Base-by-base conservation (phyloP, 2,888 invertebrate species). In the Ligdia adustata region DNA sequence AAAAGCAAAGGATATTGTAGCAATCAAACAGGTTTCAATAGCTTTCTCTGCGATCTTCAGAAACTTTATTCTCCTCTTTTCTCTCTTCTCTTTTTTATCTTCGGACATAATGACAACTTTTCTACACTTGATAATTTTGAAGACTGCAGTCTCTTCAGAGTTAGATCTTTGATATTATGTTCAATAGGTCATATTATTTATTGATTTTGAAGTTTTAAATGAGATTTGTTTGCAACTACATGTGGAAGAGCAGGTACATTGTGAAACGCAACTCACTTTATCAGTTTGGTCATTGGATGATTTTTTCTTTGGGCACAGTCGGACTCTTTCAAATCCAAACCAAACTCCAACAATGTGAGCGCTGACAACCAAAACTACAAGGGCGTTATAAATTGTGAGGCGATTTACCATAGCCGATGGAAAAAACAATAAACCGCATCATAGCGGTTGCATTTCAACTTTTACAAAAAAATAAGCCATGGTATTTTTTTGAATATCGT, bases 1-100 rank as follows among this genome's bases (percentile, higher is more conserved):
- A 46, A 80, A 75, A 1, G 84, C 79, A 22, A 85, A 58, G 5
- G 81, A 72, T 28, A 84, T 68, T 0, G 82, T 81, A 1, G 76
- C 69, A 1, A 83, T 45, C 4, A 88, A 52, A 41, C 78, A 76
- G 5, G 65, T 66, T 49, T 78, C 76, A 33, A 85, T 58, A 7
- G 79, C 29, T 47, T 66, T 74, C 55, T 83, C 79, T 5, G 73
- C 59, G 22, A 82, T 52, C 24, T 60, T 78, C 7, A 72, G 67
- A 7, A 84, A 37, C 53, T 63, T 55, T 39, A 63, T 67, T 32
- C 45, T 67, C 41, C 73, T 68, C 46, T 55, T 66, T 4, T 70
- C 42, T 45, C 71, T 79, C 53, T 73, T 82, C 46, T 75, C 70
- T 1, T 2, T n/a, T 22, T 7, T 22, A n/a, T 6, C 22, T 22